phyloP scores from a whole-genome alignment of 2,113 vertebrate species.

The Zapus hudsonius region DNA sequence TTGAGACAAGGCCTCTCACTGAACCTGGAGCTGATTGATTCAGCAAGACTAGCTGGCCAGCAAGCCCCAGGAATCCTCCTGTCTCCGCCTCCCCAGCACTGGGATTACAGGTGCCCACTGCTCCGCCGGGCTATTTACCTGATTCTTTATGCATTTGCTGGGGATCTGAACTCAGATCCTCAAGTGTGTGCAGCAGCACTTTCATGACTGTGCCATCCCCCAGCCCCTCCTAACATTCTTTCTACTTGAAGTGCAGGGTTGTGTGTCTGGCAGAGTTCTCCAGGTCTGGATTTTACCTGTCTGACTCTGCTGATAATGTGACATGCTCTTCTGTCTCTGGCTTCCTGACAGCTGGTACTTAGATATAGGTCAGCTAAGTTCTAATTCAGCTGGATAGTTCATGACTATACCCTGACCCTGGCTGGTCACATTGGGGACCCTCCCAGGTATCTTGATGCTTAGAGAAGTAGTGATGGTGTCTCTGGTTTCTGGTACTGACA shows the following conservation, averaged over 20 bases:
- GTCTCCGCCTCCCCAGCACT: no score
- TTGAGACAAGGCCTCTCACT: no score
- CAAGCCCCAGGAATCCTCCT: no score
- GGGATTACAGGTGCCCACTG: no score
- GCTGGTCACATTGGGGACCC: neutral
- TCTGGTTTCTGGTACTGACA: neutral
- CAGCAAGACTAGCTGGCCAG: no score
- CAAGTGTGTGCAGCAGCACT: no score
- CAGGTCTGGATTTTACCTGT: neutral
- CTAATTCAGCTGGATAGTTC: neutral
- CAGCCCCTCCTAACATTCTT: neutral
- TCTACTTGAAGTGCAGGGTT: neutral
- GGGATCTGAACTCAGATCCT: no score
- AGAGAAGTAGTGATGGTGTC: neutral
- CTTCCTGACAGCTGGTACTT: neutral
- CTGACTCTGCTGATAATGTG: rapidly evolving
- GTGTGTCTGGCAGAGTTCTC: neutral
- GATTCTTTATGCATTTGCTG: no score
- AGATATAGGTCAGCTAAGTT: neutral
- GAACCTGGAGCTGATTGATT: no score
- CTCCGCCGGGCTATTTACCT: no score
- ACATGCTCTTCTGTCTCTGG: rapidly evolving
- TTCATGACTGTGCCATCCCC: no score
- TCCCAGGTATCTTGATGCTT: neutral
- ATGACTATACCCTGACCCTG: neutral